Base-by-base conservation (phyloP, 2,888 invertebrate species). In the Calephelis perditalis region DNA sequence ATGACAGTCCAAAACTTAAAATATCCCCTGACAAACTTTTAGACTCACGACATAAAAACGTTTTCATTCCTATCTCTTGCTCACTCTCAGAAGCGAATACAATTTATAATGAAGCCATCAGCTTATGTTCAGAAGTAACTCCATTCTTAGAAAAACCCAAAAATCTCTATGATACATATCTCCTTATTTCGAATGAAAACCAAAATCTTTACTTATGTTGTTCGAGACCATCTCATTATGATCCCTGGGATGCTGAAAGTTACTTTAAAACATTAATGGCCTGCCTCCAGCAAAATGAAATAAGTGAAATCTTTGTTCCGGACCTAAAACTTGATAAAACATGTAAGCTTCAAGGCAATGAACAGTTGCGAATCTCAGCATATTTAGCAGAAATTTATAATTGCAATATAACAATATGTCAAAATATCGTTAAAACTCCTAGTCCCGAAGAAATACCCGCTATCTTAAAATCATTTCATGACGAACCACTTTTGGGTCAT, bases 401-500 rank as follows among this genome's bases (percentile, higher is more conserved):
- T 3, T 70, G 70, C 35, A 46, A 68, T 12, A 72, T 74, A 2
- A 69, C 63, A 3, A 73, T 74, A 8, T 73, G 72, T 56, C 62
- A 71, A 63, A 69, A 72, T 56, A 71, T 63, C 58, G 62, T 75
- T 0, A 64, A 60, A 55, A 47, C 52, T 43, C 72, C 73, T 7
- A 67, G 59, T 3, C 61, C 66, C 0, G 67, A 71, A 56, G 70
- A 74, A 60, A 73, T 73, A 8, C 67, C 73, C 10, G 11, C 62
- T 3, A 76, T 75, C n/a, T 56, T 75, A 1, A 73, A 73, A 68
- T 66, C 55, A 7, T 72, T 58, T 62, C 75, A 74, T 46, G 68
- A 73, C 37, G 71, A 71, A 49, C 73, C 73, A 3, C 63, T 75
- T 1, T 72, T 74, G 45, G 73, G 73, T 35, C 73, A 75, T 61